phyloP scores from a whole-genome alignment of 2,888 invertebrate genomes.

The Reticulitermes lucifugus region DNA sequence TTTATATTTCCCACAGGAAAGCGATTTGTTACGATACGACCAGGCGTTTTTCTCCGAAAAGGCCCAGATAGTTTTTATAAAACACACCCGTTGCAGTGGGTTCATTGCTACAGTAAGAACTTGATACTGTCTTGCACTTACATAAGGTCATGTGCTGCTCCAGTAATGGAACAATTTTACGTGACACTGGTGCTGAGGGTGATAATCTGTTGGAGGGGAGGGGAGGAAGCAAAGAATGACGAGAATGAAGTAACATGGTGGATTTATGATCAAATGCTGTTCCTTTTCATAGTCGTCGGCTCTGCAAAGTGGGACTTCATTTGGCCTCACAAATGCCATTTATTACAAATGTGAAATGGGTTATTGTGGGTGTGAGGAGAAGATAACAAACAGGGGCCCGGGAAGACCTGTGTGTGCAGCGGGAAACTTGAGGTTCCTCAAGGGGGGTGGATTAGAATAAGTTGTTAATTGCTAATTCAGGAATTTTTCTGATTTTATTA shows the following conservation, averaged over 20 bases:
- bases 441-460: too few species aligned
- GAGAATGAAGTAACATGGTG: not conserved
- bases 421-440: too few species aligned
- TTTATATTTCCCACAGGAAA: too few species aligned
- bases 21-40: too few species aligned
- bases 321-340: not conserved
- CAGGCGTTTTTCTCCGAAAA: too few species aligned
- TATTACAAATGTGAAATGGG: not conserved
- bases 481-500: too few species aligned
- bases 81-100: not conserved
- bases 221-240: not conserved
- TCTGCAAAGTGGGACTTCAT: not conserved
- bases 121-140: not conserved
- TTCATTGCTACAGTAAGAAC: not conserved
- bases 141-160: not conserved
- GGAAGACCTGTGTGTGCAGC: too few species aligned
- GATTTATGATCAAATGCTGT: conserved; percentile 1
- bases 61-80: not conserved
- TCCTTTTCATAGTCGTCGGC: not conserved
- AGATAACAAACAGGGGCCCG: not conserved
- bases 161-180: conserved; percentile 1
- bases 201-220: not conserved
- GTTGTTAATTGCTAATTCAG: too few species aligned
- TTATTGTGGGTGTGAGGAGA: not conserved
- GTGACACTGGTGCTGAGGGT: not conserved